phyloP scores from a whole-genome alignment of 2,888 invertebrate genomes.

The Hirtodrosophila confusa region DNA sequence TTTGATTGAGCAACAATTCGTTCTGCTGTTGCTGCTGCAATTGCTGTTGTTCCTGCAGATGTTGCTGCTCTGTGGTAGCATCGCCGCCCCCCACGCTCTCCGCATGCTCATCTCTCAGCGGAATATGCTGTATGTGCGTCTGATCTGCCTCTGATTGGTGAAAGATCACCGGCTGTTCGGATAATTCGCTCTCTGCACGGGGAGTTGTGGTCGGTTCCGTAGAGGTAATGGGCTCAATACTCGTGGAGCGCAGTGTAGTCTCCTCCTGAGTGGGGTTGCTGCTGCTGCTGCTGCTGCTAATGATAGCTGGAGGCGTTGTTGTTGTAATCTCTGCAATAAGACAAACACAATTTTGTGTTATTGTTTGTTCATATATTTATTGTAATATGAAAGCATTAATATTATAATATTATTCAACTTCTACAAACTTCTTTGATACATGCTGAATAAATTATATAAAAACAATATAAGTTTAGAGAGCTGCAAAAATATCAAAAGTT shows the following conservation, averaged over 20 bases:
- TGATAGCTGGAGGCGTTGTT: background rate
- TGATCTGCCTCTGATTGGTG: slow-evolving; percentile 49
- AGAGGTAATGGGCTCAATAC: slow-evolving; percentile 81
- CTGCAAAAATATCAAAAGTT: too few species aligned
- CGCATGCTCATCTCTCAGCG: slow-evolving; percentile 61
- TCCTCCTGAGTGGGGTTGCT: slow-evolving; percentile 20
- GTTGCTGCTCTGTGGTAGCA: slow-evolving; percentile 62
- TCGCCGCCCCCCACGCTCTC: slow-evolving; percentile 55
- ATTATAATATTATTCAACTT: background rate
- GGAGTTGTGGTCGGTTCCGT: slow-evolving; percentile 82
- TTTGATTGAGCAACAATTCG: slow-evolving; percentile 75
- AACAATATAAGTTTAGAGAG: too few species aligned
- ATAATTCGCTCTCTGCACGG: slow-evolving; percentile 43
- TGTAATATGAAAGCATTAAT: background rate
- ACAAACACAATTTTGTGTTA: background rate
- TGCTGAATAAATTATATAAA: too few species aligned
- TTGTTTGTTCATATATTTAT: background rate
- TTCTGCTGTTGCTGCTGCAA: slow-evolving; percentile 53
- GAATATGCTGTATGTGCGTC: slow-evolving; percentile 69
- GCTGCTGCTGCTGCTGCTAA: slow-evolving; percentile 13
- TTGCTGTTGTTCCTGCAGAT: slow-evolving; percentile 32
- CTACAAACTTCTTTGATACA: too few species aligned
- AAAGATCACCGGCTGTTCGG: slow-evolving; percentile 33
- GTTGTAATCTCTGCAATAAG: slow-evolving; percentile 36
- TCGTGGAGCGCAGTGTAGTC: slow-evolving; percentile 67